A percentile compares a stretch with the other conserved stretches of the same genome.
Evolutionary conservation across 2,797 vertebrate species (phyloP).

Genomic region (Xyrichtys novacula): DNA sequence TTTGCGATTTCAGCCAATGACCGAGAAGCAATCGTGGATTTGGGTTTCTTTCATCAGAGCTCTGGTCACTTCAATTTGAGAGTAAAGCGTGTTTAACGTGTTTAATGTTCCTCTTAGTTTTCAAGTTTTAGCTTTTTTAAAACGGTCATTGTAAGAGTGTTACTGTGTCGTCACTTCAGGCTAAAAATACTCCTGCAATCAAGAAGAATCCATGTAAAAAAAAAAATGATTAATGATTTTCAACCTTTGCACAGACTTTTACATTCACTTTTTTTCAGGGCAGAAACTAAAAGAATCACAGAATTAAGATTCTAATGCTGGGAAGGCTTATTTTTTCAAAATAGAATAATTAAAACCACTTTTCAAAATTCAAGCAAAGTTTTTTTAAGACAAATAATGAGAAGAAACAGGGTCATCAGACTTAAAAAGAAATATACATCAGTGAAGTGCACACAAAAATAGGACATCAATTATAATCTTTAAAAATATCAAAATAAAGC

Average conservation of each 20-base stretch:
- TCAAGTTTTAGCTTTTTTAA: constrained; percentile 30
- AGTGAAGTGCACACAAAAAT: too few species aligned
- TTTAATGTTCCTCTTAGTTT: constrained; percentile 16
- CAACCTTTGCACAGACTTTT: constrained; percentile 41
- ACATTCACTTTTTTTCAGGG: constrained; percentile 30
- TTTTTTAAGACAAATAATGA: too few species aligned
- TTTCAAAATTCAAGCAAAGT: too few species aligned
- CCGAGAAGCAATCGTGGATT: constrained; percentile 18
- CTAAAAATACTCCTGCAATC: constrained; percentile 50
- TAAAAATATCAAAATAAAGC: too few species aligned
- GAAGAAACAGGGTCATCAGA: too few species aligned
- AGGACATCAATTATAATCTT: too few species aligned
- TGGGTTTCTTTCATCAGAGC: constrained; percentile 20
- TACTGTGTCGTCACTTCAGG: constrained; percentile 35
- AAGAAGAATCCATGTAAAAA: constrained; percentile 43
- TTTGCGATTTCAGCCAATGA: constrained; percentile 55
- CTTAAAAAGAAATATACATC: too few species aligned
- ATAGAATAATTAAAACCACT: too few species aligned
- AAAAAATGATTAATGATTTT: constrained; percentile 48
- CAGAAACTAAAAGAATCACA: background rate
- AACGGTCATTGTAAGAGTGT: constrained; percentile 7
- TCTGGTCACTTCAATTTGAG: constrained; percentile 26
- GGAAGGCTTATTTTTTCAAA: too few species aligned
- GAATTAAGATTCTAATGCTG: background rate
- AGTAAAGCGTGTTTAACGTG: constrained; percentile 39